Evolutionary conservation across 2,797 vertebrate species (phyloP).

Genomic region (Gouania willdenowi): DNA sequence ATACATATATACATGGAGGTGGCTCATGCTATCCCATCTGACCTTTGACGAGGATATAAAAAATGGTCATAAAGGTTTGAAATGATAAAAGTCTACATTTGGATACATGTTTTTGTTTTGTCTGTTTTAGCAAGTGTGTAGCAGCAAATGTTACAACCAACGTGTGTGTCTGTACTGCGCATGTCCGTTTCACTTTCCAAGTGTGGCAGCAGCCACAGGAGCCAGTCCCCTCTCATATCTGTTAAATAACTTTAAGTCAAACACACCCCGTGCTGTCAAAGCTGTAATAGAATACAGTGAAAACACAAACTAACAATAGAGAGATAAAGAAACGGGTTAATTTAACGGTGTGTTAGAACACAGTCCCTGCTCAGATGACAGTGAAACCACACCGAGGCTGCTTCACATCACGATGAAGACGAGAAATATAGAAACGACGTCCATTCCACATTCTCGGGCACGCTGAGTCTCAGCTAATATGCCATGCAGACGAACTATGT

Average conservation of each 20-base stretch:
- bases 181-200: slow-evolving; percentile 69
- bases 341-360: not conserved
- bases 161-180: slow-evolving; percentile 56
- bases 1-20: too few species aligned
- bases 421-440: slow-evolving; percentile 63
- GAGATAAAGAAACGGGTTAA: not conserved
- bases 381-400: slow-evolving; percentile 39
- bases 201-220: slow-evolving; percentile 33
- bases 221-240: slow-evolving; percentile 29
- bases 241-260: slow-evolving; percentile 37
- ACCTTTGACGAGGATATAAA: too few species aligned
- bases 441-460: slow-evolving; percentile 61
- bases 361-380: slow-evolving; percentile 24
- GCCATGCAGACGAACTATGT: not conserved
- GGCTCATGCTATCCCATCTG: too few species aligned
- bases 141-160: slow-evolving; percentile 4
- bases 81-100: too few species aligned
- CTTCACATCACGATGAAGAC: slow-evolving; percentile 60
- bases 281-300: slow-evolving; percentile 4
- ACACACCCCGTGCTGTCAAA: not conserved
- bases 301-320: not conserved
- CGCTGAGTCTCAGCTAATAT: slow-evolving; percentile 13
- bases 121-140: not conserved
- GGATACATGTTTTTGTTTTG: too few species aligned
- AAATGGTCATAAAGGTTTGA: too few species aligned